A percentile compares a stretch with the other conserved stretches of the same genome.
phyloP scores from a whole-genome alignment of 2,888 invertebrate genomes.

The Acanthosepion esculentum region DNA sequence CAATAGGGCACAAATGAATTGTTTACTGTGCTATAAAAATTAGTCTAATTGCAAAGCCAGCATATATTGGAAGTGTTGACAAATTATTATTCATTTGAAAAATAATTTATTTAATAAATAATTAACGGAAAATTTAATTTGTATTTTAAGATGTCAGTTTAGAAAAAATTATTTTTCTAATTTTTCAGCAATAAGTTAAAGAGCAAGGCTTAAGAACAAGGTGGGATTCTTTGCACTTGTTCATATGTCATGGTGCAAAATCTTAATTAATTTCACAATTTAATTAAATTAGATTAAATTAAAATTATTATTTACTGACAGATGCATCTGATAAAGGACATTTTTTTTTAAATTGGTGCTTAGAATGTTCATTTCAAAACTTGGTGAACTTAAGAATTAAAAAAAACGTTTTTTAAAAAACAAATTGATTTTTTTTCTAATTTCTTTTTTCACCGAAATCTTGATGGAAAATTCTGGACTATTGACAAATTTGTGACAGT shows the following conservation, averaged over 20 bases:
- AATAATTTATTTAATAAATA: neutral
- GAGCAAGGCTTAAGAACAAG: neutral
- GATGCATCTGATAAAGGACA: neutral
- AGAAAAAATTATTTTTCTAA: neutral
- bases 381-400: neutral
- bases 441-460: neutral
- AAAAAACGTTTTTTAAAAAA: neutral
- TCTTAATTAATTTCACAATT: neutral
- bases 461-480: neutral
- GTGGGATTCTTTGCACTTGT: neutral
- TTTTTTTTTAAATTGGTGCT: neutral
- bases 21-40: neutral
- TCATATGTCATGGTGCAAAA: neutral
- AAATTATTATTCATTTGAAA: neutral
- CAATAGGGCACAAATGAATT: neutral
- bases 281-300: slow-evolving; percentile 17
- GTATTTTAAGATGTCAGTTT: neutral
- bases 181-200: neutral
- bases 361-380: neutral
- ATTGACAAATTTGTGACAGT: neutral
- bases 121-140: neutral
- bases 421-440: neutral
- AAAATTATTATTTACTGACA: neutral
- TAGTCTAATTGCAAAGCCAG: neutral
- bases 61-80: neutral